These are phyloP conservation scores for Dasysyrphus tricinctus DNA, from an alignment of 2,888 invertebrate genomes.

Conservation along the genomic window DNA sequence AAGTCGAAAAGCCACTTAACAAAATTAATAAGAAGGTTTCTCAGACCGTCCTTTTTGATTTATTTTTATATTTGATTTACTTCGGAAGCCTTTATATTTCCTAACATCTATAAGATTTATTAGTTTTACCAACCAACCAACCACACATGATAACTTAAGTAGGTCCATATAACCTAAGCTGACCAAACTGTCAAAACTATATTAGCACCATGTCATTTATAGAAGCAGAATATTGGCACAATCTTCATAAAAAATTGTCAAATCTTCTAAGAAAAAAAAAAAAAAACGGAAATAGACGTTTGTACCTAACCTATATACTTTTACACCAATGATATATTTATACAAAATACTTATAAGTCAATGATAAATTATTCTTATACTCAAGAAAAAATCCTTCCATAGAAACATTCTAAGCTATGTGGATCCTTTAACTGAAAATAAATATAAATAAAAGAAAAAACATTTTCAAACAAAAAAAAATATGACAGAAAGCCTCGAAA, in stretches of 20 bases:
- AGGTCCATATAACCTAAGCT: conserved; percentile 12
- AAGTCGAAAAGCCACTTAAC: no score
- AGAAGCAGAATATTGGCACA: conserved; percentile 10
- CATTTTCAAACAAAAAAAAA: conserved; percentile 25
- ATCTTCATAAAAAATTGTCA: conserved; percentile 6
- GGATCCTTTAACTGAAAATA: conserved; percentile 8
- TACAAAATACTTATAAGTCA: background rate
- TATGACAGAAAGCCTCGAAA: conserved; percentile 34
- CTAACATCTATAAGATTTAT: conserved; percentile 4
- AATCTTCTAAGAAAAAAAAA: conserved; percentile 21
- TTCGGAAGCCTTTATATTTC: background rate
- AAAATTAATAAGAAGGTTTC: no score
- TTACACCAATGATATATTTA: background rate
- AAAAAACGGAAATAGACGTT: background rate
- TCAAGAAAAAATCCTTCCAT: background rate
- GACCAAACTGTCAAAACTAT: conserved; percentile 31
- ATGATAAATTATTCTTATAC: conserved; percentile 44
- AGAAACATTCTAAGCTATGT: conserved; percentile 4
- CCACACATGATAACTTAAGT: background rate
- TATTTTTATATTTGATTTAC: no score
- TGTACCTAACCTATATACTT: background rate
- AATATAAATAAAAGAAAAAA: conserved; percentile 42
- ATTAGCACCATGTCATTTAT: conserved; percentile 18
- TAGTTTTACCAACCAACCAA: background rate
- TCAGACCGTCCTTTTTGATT: no score